Percentiles rank a stretch among this genome's conserved stretches.
These are phyloP conservation scores for Habropoda laboriosa DNA, from an alignment of 1,140 invertebrate species.

Conservation along the genomic window DNA sequence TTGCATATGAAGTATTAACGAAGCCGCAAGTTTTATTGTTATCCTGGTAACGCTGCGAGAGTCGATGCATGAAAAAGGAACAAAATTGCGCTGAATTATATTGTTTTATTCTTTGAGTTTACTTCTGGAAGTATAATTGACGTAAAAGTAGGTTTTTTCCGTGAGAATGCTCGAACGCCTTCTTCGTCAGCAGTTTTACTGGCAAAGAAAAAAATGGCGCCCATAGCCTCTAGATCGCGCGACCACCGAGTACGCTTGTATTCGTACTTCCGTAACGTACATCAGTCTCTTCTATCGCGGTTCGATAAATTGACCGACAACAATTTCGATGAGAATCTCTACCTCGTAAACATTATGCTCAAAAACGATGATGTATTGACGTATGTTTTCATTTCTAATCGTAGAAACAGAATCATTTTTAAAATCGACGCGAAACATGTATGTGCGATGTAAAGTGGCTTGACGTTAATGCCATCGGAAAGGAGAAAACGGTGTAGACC, in stretches of 20 bases:
- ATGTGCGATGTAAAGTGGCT: conserved; percentile 19
- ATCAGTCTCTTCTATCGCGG: background rate
- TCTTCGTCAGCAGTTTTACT: conserved; percentile 34
- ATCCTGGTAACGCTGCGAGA: background rate
- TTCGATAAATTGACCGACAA: conserved; percentile 8
- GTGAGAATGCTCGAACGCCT: background rate
- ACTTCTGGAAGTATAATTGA: no score
- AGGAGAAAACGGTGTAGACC: background rate
- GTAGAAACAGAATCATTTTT: background rate
- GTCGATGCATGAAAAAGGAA: background rate
- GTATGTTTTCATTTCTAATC: background rate
- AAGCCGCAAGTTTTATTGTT: background rate
- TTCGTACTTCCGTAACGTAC: conserved; percentile 36
- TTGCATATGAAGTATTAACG: background rate
- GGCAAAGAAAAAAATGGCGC: conserved; percentile 44
- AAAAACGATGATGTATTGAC: background rate
- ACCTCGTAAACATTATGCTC: background rate
- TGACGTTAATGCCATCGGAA: conserved; percentile 35
- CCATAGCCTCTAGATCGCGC: conserved; percentile 36
- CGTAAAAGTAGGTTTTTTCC: background rate
- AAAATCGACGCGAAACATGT: background rate
- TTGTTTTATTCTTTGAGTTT: background rate
- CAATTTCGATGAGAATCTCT: background rate
- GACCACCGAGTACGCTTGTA: conserved; percentile 32
- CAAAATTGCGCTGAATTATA: background rate